A percentile compares a stretch with the other conserved stretches of the same genome.
Evolutionary conservation across 2,888 invertebrate species (phyloP).

Genomic region (Drosophila borborema): DNA sequence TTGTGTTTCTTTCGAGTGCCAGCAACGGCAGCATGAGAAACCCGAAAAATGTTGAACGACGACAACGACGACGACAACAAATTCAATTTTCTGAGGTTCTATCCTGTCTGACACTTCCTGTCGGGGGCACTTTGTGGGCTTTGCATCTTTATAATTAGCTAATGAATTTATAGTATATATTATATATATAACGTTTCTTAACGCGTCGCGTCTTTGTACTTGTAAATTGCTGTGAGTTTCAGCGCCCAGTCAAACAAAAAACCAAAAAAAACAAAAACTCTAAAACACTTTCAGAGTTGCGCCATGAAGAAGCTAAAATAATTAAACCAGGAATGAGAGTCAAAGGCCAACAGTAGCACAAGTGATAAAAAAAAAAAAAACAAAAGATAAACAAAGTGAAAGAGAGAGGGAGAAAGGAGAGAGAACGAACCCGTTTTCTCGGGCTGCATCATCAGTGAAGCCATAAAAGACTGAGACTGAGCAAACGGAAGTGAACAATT

Average conservation of each 20-base stretch:
- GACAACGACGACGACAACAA: slow-evolving; percentile 44
- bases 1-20: slow-evolving; percentile 32
- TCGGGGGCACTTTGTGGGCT: slow-evolving; percentile 36
- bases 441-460: slow-evolving; percentile 18
- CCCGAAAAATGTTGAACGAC: slow-evolving; percentile 56
- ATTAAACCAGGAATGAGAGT: slow-evolving; percentile 41
- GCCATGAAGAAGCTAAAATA: slow-evolving; percentile 59
- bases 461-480: slow-evolving; percentile 39
- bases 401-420: background rate
- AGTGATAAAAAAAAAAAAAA: background rate
- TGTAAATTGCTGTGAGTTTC: slow-evolving; percentile 59
- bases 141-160: slow-evolving; percentile 57
- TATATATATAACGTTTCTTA: slow-evolving; percentile 7
- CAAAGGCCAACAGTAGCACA: slow-evolving; percentile 15
- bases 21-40: slow-evolving; percentile 35
- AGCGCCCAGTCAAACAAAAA: slow-evolving; percentile 1
- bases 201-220: slow-evolving; percentile 56
- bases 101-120: slow-evolving; percentile 49
- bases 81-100: slow-evolving; percentile 62
- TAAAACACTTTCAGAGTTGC: slow-evolving; percentile 62
- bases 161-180: slow-evolving; percentile 49
- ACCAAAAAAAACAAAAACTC: slow-evolving; percentile 31
- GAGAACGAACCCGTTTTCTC: slow-evolving; percentile 25
- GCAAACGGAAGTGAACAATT: slow-evolving; percentile 54
- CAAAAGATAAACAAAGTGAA: background rate